Conservation (phyloP, 1,140 invertebrate genomes). For the Dufourea novaeangliae region DNA sequence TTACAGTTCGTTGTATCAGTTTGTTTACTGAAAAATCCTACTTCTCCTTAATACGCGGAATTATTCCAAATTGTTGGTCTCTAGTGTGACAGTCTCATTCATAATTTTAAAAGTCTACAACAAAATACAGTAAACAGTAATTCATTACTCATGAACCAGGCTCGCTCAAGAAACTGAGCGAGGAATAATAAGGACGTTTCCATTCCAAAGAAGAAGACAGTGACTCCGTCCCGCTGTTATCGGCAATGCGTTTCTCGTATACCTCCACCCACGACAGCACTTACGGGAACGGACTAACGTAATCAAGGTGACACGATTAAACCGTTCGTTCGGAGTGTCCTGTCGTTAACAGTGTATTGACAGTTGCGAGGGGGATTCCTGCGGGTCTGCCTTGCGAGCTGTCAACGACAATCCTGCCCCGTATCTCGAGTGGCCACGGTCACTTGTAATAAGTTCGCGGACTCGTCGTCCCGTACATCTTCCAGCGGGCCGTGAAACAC, state of each 20-base stretch:
- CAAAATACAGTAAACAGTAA: no score
- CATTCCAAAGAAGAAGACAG: not conserved
- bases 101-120: no score
- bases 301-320: conserved; percentile 10
- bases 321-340: conserved; percentile 10
- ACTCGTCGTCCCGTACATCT: conserved; percentile 1
- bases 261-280: not conserved
- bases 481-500: no score
- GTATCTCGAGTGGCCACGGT: conserved; percentile 25
- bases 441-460: conserved; percentile 26
- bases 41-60: no score
- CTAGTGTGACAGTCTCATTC: no score
- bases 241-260: not conserved
- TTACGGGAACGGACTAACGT: conserved; percentile 2
- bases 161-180: no score
- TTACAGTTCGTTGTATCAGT: no score
- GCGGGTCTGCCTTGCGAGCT: conserved; percentile 13
- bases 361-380: not conserved
- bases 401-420: conserved; percentile 34
- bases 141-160: no score
- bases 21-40: no score
- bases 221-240: not conserved
- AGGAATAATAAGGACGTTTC: not conserved
- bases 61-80: no score
- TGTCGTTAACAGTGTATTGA: conserved; percentile 7